Base-by-base conservation (phyloP, 2,797 vertebrate genomes). In the Characodon lateralis region DNA sequence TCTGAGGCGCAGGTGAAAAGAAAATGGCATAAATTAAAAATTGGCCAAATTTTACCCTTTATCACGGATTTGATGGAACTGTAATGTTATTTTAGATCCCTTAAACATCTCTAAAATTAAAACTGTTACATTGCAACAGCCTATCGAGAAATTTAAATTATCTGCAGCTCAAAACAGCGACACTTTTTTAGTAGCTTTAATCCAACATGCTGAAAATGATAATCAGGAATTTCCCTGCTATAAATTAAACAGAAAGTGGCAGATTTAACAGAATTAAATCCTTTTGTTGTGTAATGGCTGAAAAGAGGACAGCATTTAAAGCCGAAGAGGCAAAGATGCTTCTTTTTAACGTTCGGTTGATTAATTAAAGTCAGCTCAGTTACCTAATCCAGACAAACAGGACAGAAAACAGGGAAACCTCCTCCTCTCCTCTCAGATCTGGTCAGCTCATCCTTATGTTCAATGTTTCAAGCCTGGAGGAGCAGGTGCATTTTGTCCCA, bases 401-500 rank as follows among this genome's bases (percentile, higher is more conserved):
- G 82, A 76, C 6, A 48, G 73, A 28, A 77, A 76, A 46, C 53
- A 58, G 31, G 39, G 65, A 68, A 65, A 80, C 73, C 18, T 3
- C 35, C 22, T 22, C 35, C 35, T 66, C 63, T 41, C 35, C 63
- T 41, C 53, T 85, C 78, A 84, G 88, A 86, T 85, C 77, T 48
- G 53, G 13, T 69, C 70, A 1, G 81, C 82, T 83, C 56, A 66
- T 76, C 81, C 70, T 78, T 71, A 78, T 75, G 0, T 65, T 72
- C 73, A 81, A 74, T 79, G 77, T 79, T 83, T 82, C 88, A 78
- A 82, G 80, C 79, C 85, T 72, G 35, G 43, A 71, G 81, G 90
- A 86, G 87, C 92, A 94, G 93, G 91, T 94, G 94, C 93, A 61
- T 83, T 85, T 85, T 65, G 6, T 72, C 73, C 16, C 83, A 87